phyloP scores from a whole-genome alignment of 2,888 invertebrate species.

The Platycheirus albimanus region DNA sequence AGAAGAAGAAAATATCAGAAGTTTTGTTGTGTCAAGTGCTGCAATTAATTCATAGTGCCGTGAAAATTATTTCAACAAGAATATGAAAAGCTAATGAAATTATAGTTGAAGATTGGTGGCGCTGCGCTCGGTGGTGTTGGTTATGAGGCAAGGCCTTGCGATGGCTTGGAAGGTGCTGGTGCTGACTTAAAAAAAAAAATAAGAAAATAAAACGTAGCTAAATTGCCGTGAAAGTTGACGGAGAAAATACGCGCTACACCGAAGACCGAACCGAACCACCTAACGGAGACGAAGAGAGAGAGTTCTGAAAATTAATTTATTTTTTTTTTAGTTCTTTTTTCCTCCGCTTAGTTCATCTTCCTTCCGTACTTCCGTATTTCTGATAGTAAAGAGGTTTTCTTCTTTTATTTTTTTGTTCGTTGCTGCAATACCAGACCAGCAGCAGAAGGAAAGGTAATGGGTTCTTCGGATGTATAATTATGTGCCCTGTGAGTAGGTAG shows the following conservation, averaged over 20 bases:
- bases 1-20: constrained; percentile 39
- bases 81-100: constrained; percentile 72
- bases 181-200: neutral
- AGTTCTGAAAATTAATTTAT: constrained; percentile 30
- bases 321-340: neutral
- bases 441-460: constrained; percentile 27
- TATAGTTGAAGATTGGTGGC: constrained; percentile 47
- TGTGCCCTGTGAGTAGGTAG: constrained; percentile 5
- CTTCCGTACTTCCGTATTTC: constrained; percentile 38
- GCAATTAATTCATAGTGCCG: constrained; percentile 72
- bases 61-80: constrained; percentile 68
- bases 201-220: neutral
- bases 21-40: constrained; percentile 63
- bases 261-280: too few species aligned
- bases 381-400: constrained; percentile 12
- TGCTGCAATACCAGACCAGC: neutral
- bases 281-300: too few species aligned
- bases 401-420: neutral
- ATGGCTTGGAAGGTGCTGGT: too few species aligned
- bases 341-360: constrained; percentile 18
- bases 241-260: constrained; percentile 9
- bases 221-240: constrained; percentile 30
- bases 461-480: constrained; percentile 29
- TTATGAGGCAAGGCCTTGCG: too few species aligned
- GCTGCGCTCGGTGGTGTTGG: too few species aligned